phyloP scores from a whole-genome alignment of 2,888 invertebrate genomes.

The Hirtodrosophila histrioides region DNA sequence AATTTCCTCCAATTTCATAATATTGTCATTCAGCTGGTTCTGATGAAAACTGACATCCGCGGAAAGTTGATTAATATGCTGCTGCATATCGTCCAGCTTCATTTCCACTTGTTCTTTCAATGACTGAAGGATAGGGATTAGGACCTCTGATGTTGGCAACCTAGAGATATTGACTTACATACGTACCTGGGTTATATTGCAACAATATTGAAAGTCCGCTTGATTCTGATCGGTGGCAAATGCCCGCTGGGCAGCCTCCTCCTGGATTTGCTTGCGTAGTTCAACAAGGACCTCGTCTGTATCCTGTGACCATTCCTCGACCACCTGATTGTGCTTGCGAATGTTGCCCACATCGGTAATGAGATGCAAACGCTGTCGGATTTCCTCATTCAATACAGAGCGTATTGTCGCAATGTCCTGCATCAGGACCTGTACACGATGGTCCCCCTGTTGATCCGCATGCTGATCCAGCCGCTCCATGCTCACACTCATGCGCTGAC shows the following conservation, averaged over 20 bases:
- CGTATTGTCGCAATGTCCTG: conserved; percentile 77
- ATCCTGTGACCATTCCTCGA: conserved; percentile 82
- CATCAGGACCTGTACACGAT: conserved; percentile 77
- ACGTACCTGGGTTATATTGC: conserved; percentile 85
- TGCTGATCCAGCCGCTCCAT: conserved; percentile 71
- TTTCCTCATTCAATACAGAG: conserved; percentile 84
- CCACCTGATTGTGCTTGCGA: conserved; percentile 83
- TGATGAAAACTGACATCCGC: conserved; percentile 77
- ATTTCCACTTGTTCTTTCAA: conserved; percentile 77
- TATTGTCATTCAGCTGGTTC: conserved; percentile 81
- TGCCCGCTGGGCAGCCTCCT: conserved; percentile 85
- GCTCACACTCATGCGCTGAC: conserved; percentile 48
- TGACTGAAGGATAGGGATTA: conserved; percentile 46
- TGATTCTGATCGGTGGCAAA: conserved; percentile 86
- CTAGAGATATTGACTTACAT: no score
- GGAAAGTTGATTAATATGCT: conserved; percentile 77
- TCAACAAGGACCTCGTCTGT: conserved; percentile 83
- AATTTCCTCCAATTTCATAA: conserved; percentile 80
- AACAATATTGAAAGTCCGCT: conserved; percentile 86
- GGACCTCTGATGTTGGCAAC: no score
- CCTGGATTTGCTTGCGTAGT: conserved; percentile 85
- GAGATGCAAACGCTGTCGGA: conserved; percentile 83
- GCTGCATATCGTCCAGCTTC: conserved; percentile 72
- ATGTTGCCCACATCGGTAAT: conserved; percentile 84
- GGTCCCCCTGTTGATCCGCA: conserved; percentile 68